Conservation (phyloP, 2,797 vertebrate species). For the Crenichthys baileyi region DNA sequence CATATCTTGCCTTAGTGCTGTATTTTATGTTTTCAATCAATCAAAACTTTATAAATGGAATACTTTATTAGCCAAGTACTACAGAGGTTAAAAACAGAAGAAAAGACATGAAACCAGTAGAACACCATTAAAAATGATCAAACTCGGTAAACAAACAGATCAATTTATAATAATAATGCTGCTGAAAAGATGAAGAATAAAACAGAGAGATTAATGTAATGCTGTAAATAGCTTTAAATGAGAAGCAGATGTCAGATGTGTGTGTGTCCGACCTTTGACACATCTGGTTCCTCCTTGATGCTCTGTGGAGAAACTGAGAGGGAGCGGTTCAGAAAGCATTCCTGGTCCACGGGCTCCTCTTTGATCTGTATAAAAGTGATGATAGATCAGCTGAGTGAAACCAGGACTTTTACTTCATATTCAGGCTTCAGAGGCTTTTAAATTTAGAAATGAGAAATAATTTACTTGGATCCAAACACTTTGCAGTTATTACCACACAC, state of each 20-base stretch:
- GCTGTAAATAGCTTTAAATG: not conserved
- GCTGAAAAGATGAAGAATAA: not conserved
- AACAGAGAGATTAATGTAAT: not conserved
- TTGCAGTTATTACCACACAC: not conserved
- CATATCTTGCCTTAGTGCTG: not conserved
- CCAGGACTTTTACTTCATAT: not conserved
- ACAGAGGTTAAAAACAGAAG: not conserved
- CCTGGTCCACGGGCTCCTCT: slow-evolving; percentile 92
- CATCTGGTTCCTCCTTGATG: slow-evolving; percentile 90
- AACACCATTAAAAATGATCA: not conserved
- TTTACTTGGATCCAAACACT: too few relatives aligned
- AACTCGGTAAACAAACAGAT: not conserved
- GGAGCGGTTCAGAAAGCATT: slow-evolving; percentile 84
- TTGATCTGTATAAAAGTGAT: slow-evolving; percentile 86
- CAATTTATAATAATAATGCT: not conserved
- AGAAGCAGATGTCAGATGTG: not conserved
- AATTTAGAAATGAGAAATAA: not conserved
- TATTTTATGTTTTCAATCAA: too few relatives aligned
- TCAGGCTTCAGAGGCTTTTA: too few relatives aligned
- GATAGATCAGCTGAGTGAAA: slow-evolving; percentile 31
- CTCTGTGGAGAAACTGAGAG: slow-evolving; percentile 64
- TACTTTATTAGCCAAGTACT: too few relatives aligned
- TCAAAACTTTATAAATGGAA: too few relatives aligned
- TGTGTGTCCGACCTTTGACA: slow-evolving; percentile 80
- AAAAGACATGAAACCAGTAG: not conserved